Evolutionary conservation across 2,113 vertebrate species (phyloP).

Genomic region (Equus przewalskii): DNA sequence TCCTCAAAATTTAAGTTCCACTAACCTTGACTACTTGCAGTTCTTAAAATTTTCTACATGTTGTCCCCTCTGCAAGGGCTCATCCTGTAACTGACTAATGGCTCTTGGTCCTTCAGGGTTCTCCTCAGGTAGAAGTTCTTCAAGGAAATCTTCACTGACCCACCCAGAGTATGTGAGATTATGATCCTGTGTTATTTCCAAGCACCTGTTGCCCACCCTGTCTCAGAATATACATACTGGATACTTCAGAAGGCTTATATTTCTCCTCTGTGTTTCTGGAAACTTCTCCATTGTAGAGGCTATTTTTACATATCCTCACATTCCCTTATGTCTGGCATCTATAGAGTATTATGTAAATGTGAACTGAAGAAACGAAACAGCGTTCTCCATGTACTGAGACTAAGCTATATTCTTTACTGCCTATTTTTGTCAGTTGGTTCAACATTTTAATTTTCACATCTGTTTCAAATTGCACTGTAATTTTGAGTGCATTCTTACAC

Average conservation of each 20-base stretch:
- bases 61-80: background rate
- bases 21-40: background rate
- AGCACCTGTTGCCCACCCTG: background rate
- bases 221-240: background rate
- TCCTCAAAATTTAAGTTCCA: background rate
- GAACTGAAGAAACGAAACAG: background rate
- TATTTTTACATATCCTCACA: too few species aligned
- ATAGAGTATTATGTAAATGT: too few species aligned
- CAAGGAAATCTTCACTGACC: background rate
- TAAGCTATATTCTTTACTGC: background rate
- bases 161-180: background rate
- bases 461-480: background rate
- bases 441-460: background rate
- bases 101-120: background rate
- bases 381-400: background rate
- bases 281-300: background rate
- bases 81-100: background rate
- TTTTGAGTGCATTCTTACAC: background rate
- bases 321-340: too few species aligned
- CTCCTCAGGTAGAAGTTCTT: background rate
- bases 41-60: background rate
- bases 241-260: background rate
- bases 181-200: background rate
- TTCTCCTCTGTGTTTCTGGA: background rate
- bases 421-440: background rate